Conservation (phyloP, 2,797 vertebrate genomes). For the Melanotaenia nigrans region DNA sequence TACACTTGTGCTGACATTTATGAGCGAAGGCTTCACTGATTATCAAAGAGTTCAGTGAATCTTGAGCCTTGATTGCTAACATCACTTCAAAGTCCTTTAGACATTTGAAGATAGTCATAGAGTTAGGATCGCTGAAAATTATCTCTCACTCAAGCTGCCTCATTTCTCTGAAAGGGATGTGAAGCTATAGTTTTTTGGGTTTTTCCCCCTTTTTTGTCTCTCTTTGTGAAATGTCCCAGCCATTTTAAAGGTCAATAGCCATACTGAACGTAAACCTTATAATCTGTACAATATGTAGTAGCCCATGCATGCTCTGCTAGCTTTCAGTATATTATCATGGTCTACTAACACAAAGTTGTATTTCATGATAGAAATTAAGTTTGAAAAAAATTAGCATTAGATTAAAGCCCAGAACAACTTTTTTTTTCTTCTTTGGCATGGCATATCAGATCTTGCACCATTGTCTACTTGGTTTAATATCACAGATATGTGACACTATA, state of each 20-base stretch:
- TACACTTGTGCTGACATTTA: slow-evolving; percentile 65
- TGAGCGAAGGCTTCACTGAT: slow-evolving; percentile 63
- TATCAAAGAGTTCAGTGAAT: slow-evolving; percentile 69
- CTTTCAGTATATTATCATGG: slow-evolving; percentile 43
- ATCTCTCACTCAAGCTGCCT: slow-evolving; percentile 55
- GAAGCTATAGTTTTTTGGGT: slow-evolving; percentile 25
- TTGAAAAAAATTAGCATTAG: not conserved
- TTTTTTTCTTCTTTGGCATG: too few species aligned
- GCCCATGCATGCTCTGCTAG: slow-evolving; percentile 33
- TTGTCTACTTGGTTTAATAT: too few species aligned
- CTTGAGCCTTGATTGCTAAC: slow-evolving; percentile 73
- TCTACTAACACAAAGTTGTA: not conserved
- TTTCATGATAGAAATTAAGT: not conserved
- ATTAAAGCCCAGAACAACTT: too few species aligned
- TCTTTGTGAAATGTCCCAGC: slow-evolving; percentile 34
- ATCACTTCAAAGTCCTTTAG: slow-evolving; percentile 73
- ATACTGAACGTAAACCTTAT: slow-evolving; percentile 36
- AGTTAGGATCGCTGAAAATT: slow-evolving; percentile 65
- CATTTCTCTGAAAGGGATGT: slow-evolving; percentile 38
- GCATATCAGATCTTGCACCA: too few species aligned
- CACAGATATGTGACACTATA: not conserved
- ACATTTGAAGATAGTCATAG: slow-evolving; percentile 57
- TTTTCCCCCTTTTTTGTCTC: not conserved
- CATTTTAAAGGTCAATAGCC: slow-evolving; percentile 57
- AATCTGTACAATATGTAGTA: slow-evolving; percentile 39